Evolutionary conservation across 2,797 vertebrate genomes (phyloP), one percentile per base, ranked within the genome.

Genomic region (Anguilla megastoma): DNA sequence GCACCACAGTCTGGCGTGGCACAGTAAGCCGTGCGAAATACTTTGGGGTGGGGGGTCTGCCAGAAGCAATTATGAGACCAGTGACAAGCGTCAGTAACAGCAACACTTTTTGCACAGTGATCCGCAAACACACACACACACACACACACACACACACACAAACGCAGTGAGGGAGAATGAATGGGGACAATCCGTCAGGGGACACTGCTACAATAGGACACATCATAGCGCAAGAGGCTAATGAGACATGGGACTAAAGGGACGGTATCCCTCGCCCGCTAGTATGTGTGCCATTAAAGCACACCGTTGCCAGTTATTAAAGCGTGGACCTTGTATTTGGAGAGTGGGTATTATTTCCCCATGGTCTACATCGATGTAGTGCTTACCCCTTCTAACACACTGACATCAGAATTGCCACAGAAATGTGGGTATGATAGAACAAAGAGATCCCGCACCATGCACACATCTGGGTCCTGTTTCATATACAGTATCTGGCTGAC

Each of bases 71-170:
- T 9, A 27, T 80, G 21, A 80, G 0, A 48, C 5, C 36, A 80
- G 7, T 48, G 45, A n/a, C 10, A 89, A 88, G 91, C 90, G 91
- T 85, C 84, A 90, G 89, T 85, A 74, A 89, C 91, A 91, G 92
- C 91, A 94, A 94, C 93, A 87, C 90, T 92, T 90, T 89, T 88
- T 18, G 74, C n/a, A 76, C 52, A 52, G 52, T 52, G 52, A 50
- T 52, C 85, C 88, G 90, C 74, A 36, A 66, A 63, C 58, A 86
- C 36, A 74, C 86, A 79, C 52, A 10, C 83, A 85, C 21, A 27
- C 83, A 33, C 36, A 24, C 54, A 84, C 79, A 87, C 80, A 54
- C 83, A 84, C 21, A 27, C 83, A 33, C 36, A 24, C 54, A 84
- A 56, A 87, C 80, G 30, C 36, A 41, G 36, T 41, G 0, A 82